Conservation (phyloP, 2,113 vertebrate genomes). For the Toxotes chatareus region DNA sequence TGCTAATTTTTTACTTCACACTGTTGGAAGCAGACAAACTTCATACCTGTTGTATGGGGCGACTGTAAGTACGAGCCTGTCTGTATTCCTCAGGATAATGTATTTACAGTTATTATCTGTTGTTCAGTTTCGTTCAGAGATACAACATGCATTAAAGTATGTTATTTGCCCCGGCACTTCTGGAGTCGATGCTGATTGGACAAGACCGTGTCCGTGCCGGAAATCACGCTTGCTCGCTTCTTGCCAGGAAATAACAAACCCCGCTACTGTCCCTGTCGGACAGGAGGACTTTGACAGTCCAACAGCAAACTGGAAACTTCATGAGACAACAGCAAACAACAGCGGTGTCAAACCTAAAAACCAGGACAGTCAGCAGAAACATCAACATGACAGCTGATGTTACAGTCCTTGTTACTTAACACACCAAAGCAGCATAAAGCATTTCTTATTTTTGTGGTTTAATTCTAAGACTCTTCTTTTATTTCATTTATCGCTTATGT, state of each 20-base stretch:
- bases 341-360: background rate
- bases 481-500: no score
- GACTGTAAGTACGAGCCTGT: background rate
- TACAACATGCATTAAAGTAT: slow-evolving; percentile 14
- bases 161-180: slow-evolving; percentile 59
- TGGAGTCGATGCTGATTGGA: slow-evolving; percentile 58
- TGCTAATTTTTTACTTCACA: background rate
- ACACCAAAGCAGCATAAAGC: background rate
- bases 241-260: background rate
- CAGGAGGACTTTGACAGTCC: slow-evolving; percentile 2
- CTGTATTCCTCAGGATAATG: background rate
- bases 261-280: background rate
- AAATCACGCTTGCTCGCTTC: background rate
- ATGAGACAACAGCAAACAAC: background rate
- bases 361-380: background rate
- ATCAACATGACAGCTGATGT: background rate
- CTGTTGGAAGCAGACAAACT: background rate
- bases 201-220: background rate
- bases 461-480: background rate
- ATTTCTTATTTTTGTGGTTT: background rate
- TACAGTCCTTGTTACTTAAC: background rate
- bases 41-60: slow-evolving; percentile 52
- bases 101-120: background rate
- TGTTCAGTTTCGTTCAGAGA: slow-evolving; percentile 7
- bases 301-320: background rate